Evolutionary conservation across 2,888 invertebrate genomes (phyloP), one percentile per base, ranked within the genome.

Genomic region (Drosophila lutescens): DNA sequence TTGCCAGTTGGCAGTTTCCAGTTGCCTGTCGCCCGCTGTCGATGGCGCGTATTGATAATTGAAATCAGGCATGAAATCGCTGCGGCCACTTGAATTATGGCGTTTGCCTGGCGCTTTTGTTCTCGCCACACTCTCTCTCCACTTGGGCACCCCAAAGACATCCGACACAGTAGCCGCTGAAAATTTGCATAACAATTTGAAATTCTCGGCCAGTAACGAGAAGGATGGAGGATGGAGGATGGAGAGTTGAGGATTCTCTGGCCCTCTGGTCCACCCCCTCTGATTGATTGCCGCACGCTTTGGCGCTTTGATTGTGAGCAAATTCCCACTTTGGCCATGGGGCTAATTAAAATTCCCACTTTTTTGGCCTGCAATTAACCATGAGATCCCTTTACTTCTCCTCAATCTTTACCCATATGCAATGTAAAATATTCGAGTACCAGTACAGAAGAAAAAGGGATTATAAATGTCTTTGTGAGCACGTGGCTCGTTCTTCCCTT

Each of bases 11-110:
- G 9, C 56, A 30, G 32, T n/a, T 49, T 5, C 49, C 49, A 32
- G 23, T 26, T 23, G 69, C 58, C 71, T 70, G 69, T 70, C 73
- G 74, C 36, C 63, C 65, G 63, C 51, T 76, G 67, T 80, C 80
- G 80, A 80, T 82, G 80, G 80, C 77, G 80, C 74, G 74, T 88
- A 85, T 85, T 85, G 88, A 85, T 85, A 88, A 85, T 88, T 88
- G 87, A 85, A 85, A 85, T 85, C 85, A 88, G 87, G 88, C 85
- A 85, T 88, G 75, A 85, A 85, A 85, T 85, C 88, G 81, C 78
- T 75, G 80, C 74, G 80, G 86, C 83, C 76, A 88, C 88, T 86
- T 88, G 86, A 84, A 86, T 84, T 88, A 84, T 88, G 88, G 86
- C 88, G 88, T 88, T 83, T 86, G 80, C 76, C 69, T 77, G 88